These are phyloP conservation scores for Heliothis peltigera DNA, from an alignment of 2,888 invertebrate species.

Conservation along the genomic window DNA sequence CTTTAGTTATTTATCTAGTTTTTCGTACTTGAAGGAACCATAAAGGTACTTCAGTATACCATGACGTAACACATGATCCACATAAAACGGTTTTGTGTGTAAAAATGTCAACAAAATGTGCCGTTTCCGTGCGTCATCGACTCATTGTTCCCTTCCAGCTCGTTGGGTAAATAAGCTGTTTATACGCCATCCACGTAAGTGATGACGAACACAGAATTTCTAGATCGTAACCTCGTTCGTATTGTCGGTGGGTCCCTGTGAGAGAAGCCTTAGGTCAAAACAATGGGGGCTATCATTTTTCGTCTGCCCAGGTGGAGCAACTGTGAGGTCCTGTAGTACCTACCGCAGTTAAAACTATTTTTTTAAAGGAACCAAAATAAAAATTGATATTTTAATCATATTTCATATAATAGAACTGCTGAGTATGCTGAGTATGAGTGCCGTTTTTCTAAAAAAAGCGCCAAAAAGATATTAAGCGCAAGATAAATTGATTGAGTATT, in stretches of 20 bases:
- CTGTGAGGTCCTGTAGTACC: too few species aligned
- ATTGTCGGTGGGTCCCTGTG: not conserved
- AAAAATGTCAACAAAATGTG: constrained; percentile 7
- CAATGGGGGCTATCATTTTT: too few species aligned
- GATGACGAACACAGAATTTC: not conserved
- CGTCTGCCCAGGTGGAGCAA: too few species aligned
- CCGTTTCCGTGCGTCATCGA: constrained; percentile 15
- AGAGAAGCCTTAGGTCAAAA: not conserved
- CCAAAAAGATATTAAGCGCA: too few species aligned
- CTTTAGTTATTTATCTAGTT: too few species aligned
- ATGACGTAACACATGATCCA: not conserved
- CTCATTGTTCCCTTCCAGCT: constrained; percentile 13
- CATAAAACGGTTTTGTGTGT: not conserved
- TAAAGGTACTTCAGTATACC: not conserved
- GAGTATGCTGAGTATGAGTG: too few species aligned
- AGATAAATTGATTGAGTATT: too few species aligned
- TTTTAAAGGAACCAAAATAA: too few species aligned
- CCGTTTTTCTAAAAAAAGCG: too few species aligned
- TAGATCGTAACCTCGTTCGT: not conserved
- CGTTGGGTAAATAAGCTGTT: constrained; percentile 17
- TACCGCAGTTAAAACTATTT: too few species aligned
- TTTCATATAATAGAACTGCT: too few species aligned
- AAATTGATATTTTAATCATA: too few species aligned
- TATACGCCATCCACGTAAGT: constrained; percentile 4
- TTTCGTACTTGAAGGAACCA: not conserved